Evolutionary conservation across 2,888 invertebrate genomes (phyloP), one percentile per base, ranked within the genome.

Genomic region (Mellilla xanthometata): DNA sequence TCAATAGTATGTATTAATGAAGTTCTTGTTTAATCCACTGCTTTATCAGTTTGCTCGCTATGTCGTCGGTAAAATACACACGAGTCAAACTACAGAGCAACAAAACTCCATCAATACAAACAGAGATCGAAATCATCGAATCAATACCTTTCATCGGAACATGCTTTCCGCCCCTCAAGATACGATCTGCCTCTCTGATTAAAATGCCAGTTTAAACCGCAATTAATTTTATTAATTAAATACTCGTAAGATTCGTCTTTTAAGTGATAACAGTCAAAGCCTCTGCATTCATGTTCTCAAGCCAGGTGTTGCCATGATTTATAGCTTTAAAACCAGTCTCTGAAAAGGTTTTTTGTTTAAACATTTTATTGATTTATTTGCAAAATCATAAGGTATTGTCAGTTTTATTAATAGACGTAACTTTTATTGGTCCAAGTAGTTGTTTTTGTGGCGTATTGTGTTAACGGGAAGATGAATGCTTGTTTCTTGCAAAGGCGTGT

Each of bases 211-310:
- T 39, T 41, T 44, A 28, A 23, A 31, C 12, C 13, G 60, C 65
- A 68, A 72, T 72, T 68, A 68, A 64, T 61, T 68, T 65, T 60
- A 60, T 61, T 62, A 65, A 65, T 65, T 63, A 50, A 64, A 53
- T 43, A 52, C 54, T 43, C 52, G 36, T 39, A 19, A 19, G 15
- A 19, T 1, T 19, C n/a, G n/a, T 5, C 15, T 46, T 31, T 41
- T 31, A 42, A 1, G n/a, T 40, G 57, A 54, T 56, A 52, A 50
- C 49, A 11, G 33, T 32, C 29, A 10, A 12, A 34, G 39, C 45
- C 30, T 30, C 28, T 41, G 39, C 33, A 40, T 42, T 39, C 33
- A 19, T 33, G 38, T 39, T 38, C 28, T 19, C 15, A 11, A 7
- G 15, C 30, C 49, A 43, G 49, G 39, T 49, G 49, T 43, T 39